These are phyloP conservation scores for Pteromalus puparum DNA, from an alignment of 1,140 invertebrate genomes.

Conservation along the genomic window DNA sequence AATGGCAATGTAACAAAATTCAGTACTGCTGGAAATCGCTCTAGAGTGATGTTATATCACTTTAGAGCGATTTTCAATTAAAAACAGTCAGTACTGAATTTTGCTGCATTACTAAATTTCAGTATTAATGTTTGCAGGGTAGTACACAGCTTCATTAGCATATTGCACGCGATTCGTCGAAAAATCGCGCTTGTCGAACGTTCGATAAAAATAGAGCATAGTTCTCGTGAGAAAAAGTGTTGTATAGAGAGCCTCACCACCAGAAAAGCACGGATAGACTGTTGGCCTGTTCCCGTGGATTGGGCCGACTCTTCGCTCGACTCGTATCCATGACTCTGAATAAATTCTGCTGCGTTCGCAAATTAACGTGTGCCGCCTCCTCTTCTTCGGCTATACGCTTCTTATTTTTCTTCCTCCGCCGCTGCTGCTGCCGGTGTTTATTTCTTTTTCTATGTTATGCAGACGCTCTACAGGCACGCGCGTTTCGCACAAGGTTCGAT, in stretches of 20 bases:
- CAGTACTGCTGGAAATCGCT: too few species aligned
- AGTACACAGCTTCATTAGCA: not conserved
- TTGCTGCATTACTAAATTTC: too few species aligned
- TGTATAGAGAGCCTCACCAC: conserved; percentile 60
- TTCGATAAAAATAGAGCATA: not conserved
- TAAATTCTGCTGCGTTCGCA: not conserved
- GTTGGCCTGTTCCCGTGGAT: conserved; percentile 63
- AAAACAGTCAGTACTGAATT: too few species aligned
- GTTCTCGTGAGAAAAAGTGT: not conserved
- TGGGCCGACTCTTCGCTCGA: conserved; percentile 57
- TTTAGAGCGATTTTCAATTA: too few species aligned
- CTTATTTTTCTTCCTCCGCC: not conserved
- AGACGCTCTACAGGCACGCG: too few species aligned
- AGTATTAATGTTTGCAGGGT: too few species aligned
- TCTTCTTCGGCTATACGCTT: not conserved
- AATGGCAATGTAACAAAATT: too few species aligned
- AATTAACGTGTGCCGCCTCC: not conserved
- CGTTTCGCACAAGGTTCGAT: too few species aligned
- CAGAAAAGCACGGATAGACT: conserved; percentile 62
- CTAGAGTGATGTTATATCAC: too few species aligned
- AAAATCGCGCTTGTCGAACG: not conserved
- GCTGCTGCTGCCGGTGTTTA: too few species aligned
- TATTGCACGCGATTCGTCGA: not conserved
- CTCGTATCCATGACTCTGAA: conserved; percentile 60
- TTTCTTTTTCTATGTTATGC: too few species aligned